phyloP scores from a whole-genome alignment of 2,797 vertebrate species.

The Siniperca scherzeri region DNA sequence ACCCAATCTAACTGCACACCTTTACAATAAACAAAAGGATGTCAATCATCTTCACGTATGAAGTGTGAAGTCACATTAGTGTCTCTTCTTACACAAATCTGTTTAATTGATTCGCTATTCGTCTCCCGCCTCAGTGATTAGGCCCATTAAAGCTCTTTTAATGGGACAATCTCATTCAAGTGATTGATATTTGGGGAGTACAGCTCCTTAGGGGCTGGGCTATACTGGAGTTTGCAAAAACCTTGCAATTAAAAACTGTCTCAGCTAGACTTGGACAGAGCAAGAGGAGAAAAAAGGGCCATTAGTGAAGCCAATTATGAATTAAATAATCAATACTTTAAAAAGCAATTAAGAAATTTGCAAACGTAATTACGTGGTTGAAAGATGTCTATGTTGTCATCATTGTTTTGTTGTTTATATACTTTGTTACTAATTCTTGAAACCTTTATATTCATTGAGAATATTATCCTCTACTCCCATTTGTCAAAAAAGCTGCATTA shows the following conservation, averaged over 20 bases:
- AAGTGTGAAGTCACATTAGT: constrained; percentile 67
- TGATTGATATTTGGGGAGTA: constrained; percentile 83
- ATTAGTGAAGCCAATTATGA: constrained; percentile 65
- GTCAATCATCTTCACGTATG: constrained; percentile 64
- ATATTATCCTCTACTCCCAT: background rate
- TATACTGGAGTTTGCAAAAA: constrained; percentile 58
- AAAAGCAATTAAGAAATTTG: constrained; percentile 59
- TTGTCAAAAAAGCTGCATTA: constrained; percentile 9
- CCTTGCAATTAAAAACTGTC: constrained; percentile 72
- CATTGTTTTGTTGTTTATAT: constrained; percentile 28
- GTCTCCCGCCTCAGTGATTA: constrained; percentile 82
- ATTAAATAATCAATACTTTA: constrained; percentile 64
- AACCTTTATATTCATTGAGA: background rate
- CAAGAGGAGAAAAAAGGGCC: constrained; percentile 21
- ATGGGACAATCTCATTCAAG: constrained; percentile 83
- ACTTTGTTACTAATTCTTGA: constrained; percentile 13
- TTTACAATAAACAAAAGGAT: constrained; percentile 61
- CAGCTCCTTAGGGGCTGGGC: constrained; percentile 68
- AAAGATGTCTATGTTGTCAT: constrained; percentile 27
- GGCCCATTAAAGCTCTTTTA: constrained; percentile 81
- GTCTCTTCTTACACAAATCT: constrained; percentile 78
- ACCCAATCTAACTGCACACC: constrained; percentile 33
- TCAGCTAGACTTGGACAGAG: constrained; percentile 51
- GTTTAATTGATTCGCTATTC: constrained; percentile 82
- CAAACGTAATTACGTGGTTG: constrained; percentile 62